These are phyloP conservation scores for Hyposmocoma kahamanoa DNA, from an alignment of 1,140 invertebrate species.

Conservation along the genomic window DNA sequence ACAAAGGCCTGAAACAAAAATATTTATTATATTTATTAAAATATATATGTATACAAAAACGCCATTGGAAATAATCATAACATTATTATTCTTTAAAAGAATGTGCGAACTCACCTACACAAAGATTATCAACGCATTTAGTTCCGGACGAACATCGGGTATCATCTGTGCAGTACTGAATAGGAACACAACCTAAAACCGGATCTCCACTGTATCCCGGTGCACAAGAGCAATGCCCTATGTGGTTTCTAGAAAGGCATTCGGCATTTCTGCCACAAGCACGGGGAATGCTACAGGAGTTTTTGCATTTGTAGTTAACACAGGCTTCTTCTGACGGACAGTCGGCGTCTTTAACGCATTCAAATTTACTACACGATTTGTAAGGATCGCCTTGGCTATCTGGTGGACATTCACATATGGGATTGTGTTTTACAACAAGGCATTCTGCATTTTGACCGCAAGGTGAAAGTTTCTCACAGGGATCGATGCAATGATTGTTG, in stretches of 20 bases:
- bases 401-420: slow-evolving; percentile 83
- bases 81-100: no score
- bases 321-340: slow-evolving; percentile 83
- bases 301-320: slow-evolving; percentile 84
- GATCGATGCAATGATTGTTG: slow-evolving; percentile 86
- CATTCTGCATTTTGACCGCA: slow-evolving; percentile 88
- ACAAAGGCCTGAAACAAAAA: slow-evolving; percentile 76
- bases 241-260: slow-evolving; percentile 81
- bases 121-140: slow-evolving; percentile 87
- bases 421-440: slow-evolving; percentile 77
- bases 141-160: slow-evolving; percentile 86
- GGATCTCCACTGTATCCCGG: slow-evolving; percentile 90
- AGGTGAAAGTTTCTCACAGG: slow-evolving; percentile 78
- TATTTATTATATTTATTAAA: slow-evolving; percentile 3
- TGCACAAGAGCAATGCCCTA: slow-evolving; percentile 86
- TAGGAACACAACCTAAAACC: slow-evolving; percentile 84
- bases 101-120: slow-evolving; percentile 80
- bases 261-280: slow-evolving; percentile 87
- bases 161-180: slow-evolving; percentile 86
- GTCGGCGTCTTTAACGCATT: slow-evolving; percentile 87
- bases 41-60: no score
- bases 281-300: slow-evolving; percentile 86
- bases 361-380: slow-evolving; percentile 80
- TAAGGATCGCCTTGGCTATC: slow-evolving; percentile 85
- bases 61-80: no score